Percentiles rank a stretch among this genome's conserved stretches.
phyloP scores from a whole-genome alignment of 2,888 invertebrate genomes.

The Lasioglossum calceatum region DNA sequence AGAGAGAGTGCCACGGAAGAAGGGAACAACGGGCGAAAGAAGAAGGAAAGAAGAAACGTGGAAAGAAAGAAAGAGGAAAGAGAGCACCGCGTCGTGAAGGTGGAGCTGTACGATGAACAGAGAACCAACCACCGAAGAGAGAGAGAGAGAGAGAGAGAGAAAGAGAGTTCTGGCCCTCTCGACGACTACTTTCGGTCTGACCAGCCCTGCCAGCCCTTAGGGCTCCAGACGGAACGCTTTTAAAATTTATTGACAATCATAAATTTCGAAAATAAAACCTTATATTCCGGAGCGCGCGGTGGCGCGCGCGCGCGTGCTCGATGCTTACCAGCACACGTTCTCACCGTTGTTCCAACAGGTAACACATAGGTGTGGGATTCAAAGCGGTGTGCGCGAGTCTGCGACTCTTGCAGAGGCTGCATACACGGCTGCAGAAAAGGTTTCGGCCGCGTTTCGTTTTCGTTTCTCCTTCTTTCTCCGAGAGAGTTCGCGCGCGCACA shows the following conservation, averaged over 20 bases:
- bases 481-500: conserved; percentile 33
- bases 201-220: conserved; percentile 83
- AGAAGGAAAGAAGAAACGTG: conserved; percentile 41
- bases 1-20: conserved; percentile 26
- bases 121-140: conserved; percentile 44
- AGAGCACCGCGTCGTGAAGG: conserved; percentile 4
- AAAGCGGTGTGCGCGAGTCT: conserved; percentile 44
- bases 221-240: conserved; percentile 85
- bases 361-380: neutral
- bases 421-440: conserved; percentile 70
- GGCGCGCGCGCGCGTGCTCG: conserved; percentile 56
- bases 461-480: conserved; percentile 50
- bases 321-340: conserved; percentile 28
- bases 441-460: conserved; percentile 63
- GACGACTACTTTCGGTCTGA: conserved; percentile 80
- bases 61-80: conserved; percentile 32
- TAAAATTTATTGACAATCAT: conserved; percentile 85
- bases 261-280: conserved; percentile 85
- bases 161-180: conserved; percentile 68
- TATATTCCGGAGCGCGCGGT: conserved; percentile 78
- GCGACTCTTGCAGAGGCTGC: conserved; percentile 68
- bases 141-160: conserved; percentile 39
- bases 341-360: neutral
- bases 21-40: conserved; percentile 55
- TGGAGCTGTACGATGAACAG: neutral